Base-by-base conservation (phyloP, 2,113 vertebrate species). In the Sturnira hondurensis region DNA sequence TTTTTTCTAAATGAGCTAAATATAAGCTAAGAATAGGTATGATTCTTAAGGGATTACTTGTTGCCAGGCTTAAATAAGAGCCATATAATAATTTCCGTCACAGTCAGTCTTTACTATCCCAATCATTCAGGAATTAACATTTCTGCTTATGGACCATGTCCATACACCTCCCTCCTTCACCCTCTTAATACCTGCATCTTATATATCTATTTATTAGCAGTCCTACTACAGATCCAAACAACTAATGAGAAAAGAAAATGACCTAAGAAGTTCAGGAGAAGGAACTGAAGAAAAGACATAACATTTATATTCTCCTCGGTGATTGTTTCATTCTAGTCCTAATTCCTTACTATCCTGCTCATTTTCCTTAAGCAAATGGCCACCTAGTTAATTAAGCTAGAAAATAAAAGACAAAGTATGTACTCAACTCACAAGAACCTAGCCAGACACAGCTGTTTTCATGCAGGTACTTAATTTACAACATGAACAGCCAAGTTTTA, bases 221-320 rank as follows among this genome's bases (percentile, higher is more conserved):
- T 78, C 6, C 8, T 4, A 73, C 24, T 61, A 83, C 0, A 83
- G 26, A 50, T 0, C 56, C 19, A 65, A 92, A 80, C 22, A 38
- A 58, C 56, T 80, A 84, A 71, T 7, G 54, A 80, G 12, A 36
- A 76, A 90, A 31, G 61, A 15, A n/a, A 87, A 70, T n/a, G 19
- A 92, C 67, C 45, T 43, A 54, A 83, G 92, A 91, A 92, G 41
- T 50, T 81, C 24, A 90, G 36, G 61, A 87, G 50, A 96, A 84
- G 41, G 11, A 4, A 89, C 0, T 76, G 4, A 91, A 83, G 61
- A n/a, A 92, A 92, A 71, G 33, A 67, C 5, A 26, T 4, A 52
- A 43, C 5, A 58, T 36, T 67, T 85, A 87, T 56, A 61, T 90
- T 77, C 22, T 74, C 11, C 38, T 54, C 12, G 47, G 17, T 20